phyloP scores from a whole-genome alignment of 2,113 vertebrate genomes.

The Hypocryptadius cinnamomeus region DNA sequence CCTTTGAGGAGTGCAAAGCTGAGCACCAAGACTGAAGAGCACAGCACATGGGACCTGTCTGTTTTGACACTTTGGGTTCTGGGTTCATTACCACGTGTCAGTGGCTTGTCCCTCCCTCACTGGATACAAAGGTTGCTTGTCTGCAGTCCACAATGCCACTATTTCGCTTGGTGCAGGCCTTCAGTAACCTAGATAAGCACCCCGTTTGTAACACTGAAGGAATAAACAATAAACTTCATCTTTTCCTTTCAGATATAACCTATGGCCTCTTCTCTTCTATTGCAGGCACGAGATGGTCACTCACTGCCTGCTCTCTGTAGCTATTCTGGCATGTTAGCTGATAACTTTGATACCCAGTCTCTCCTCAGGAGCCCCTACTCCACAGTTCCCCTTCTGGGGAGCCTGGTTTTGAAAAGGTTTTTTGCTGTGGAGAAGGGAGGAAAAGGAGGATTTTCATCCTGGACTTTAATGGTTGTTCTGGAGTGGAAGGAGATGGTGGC shows the following conservation, averaged over 20 bases:
- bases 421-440: neutral
- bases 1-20: neutral
- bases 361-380: neutral
- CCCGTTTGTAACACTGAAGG: neutral
- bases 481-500: neutral
- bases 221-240: neutral
- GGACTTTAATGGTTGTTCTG: neutral
- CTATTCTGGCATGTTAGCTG: neutral
- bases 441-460: neutral
- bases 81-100: fast-evolving
- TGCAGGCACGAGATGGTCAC: neutral
- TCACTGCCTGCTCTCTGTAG: neutral
- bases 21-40: neutral
- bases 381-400: neutral
- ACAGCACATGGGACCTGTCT: fast-evolving
- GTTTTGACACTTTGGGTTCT: neutral
- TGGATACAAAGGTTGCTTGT: neutral
- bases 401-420: neutral
- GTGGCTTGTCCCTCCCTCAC: neutral
- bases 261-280: neutral
- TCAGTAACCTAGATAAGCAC: neutral
- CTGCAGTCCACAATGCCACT: neutral
- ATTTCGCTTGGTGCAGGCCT: neutral
- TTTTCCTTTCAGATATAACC: neutral
- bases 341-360: neutral